These are phyloP conservation scores for Dallia pectoralis DNA, from an alignment of 2,797 vertebrate genomes.

Conservation along the genomic window DNA sequence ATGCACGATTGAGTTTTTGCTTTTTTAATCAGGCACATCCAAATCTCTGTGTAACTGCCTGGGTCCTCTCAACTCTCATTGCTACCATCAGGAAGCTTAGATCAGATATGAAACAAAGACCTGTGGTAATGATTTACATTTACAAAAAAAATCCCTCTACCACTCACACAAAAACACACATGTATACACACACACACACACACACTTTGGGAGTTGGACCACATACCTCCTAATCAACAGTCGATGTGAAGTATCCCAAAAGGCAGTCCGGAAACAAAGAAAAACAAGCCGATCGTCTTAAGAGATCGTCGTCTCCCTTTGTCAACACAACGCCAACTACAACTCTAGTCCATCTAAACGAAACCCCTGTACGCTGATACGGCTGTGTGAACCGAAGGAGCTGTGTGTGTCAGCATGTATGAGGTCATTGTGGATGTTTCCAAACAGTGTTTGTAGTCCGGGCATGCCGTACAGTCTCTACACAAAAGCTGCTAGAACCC, in stretches of 20 bases:
- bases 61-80: not conserved
- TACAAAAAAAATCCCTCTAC: not conserved
- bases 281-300: conserved; percentile 28
- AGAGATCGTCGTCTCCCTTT: conserved; percentile 19
- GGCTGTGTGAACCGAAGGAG: conserved; percentile 23
- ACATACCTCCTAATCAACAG: conserved; percentile 16
- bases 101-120: not conserved
- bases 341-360: conserved; percentile 3
- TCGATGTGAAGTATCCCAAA: conserved; percentile 14
- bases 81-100: not conserved
- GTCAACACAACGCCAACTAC: conserved; percentile 5
- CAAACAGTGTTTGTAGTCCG: conserved; percentile 1
- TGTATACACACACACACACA: not conserved
- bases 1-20: not conserved
- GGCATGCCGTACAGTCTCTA: conserved; percentile 50
- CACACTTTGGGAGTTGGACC: conserved; percentile 3
- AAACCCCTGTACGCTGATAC: not conserved
- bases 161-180: not conserved
- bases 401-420: conserved; percentile 35
- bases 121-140: not conserved
- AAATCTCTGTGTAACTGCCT: conserved; percentile 21
- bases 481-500: conserved; percentile 56
- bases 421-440: conserved; percentile 46
- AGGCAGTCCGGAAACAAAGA: conserved; percentile 29
- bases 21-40: not conserved